Base-by-base conservation (phyloP, 2,797 vertebrate genomes). In the Dipus sagitta region DNA sequence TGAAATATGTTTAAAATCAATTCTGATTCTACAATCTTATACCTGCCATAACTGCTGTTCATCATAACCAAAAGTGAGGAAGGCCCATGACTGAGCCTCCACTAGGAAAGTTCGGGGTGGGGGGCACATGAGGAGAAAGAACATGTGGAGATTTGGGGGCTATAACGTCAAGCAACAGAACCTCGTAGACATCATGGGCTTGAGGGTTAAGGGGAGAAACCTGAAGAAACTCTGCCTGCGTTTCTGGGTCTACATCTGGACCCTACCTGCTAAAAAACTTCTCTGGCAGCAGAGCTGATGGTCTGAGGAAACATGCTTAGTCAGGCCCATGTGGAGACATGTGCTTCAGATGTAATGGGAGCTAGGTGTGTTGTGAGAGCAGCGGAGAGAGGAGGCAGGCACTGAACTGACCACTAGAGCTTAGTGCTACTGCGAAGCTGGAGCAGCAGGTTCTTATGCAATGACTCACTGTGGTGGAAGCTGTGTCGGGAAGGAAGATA, bases 401-500 rank as follows among this genome's bases (percentile, higher is more conserved):
- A 38, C 82, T 14, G 65, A 90, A 68, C 71, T 23, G 34, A 77
- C 20, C 84, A 76, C 64, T 1, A 3, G 83, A 52, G 54, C 74
- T 85, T 23, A n/a, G 88, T n/a, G 21, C 86, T 60, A 0, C 58
- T 60, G 13, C 30, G 4, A 52, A 64, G 81, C 86, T 81, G 84
- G 67, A 83, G 38, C 65, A 75, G 64, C 79, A 86, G 74, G 30
- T 82, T 84, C 74, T 71, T 52, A 32, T 79, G 86, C 77, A 76
- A 64, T 78, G 65, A 78, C 18, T 93, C 75, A 77, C 34, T 11
- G 3, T 34, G 26, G 83, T 42, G 68, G 67, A 67, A 77, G 60
- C 58, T 77, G 21, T 2, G 12, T 67, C 58, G 70, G 71, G 14
- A 24, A 83, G 64, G 72, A 68, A 42, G 26, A 26, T 8, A 10